Evolutionary conservation across 2,888 invertebrate species (phyloP).

Genomic region (Drosophila putrida): DNA sequence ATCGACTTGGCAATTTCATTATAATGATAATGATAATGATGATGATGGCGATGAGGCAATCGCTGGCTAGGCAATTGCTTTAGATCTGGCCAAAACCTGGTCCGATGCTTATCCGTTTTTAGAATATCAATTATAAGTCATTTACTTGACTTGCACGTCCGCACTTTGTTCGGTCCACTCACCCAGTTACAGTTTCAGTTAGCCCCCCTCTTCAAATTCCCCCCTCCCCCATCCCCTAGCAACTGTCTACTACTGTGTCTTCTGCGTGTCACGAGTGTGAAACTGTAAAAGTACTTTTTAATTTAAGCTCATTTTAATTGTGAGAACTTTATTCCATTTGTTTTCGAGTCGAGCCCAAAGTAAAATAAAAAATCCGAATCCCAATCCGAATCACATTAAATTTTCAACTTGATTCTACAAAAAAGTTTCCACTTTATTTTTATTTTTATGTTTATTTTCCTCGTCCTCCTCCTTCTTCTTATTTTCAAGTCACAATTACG

Average conservation of each 20-base stretch:
- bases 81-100: constrained; percentile 1
- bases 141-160: constrained; percentile 74
- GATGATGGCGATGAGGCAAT: constrained; percentile 28
- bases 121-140: constrained; percentile 82
- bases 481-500: constrained; percentile 52
- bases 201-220: not conserved
- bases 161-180: constrained; percentile 56
- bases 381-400: constrained; percentile 57
- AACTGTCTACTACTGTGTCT: not conserved
- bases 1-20: constrained; percentile 62
- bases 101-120: constrained; percentile 76
- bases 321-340: constrained; percentile 77
- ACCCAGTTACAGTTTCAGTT: constrained; percentile 62
- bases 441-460: not conserved
- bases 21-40: constrained; percentile 74
- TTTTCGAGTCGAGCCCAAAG: constrained; percentile 27
- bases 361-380: not conserved
- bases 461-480: not conserved
- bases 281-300: constrained; percentile 79
- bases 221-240: not conserved
- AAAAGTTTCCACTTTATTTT: constrained; percentile 15
- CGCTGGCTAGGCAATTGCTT: not conserved
- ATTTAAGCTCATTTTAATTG: constrained; percentile 80
- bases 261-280: constrained; percentile 64
- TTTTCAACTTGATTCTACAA: constrained; percentile 47